phyloP scores from a whole-genome alignment of 30 jellyfish, hydroid and myxozoan species.

The Aurelia coerulea region DNA sequence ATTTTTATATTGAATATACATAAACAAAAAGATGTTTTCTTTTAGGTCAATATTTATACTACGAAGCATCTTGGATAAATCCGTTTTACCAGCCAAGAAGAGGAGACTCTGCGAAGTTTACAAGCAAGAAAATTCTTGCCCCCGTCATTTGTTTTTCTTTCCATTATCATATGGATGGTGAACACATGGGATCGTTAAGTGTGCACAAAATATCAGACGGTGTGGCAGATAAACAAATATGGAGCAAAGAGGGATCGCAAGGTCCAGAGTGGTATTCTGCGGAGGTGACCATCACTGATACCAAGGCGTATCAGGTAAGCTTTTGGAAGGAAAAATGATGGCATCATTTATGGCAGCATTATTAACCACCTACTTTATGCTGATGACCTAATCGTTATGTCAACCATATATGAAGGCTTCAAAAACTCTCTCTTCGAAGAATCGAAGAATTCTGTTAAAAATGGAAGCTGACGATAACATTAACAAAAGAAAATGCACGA shows the following conservation, averaged over 20 bases:
- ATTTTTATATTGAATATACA: too few relatives aligned
- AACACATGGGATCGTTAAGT: conserved; percentile 28
- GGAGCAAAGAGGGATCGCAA: conserved; percentile 84
- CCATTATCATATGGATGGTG: conserved; percentile 89
- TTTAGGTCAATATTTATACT: conserved; percentile 73
- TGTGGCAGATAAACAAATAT: conserved; percentile 17
- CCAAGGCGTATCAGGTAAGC: conserved; percentile 56
- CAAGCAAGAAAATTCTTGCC: conserved; percentile 60
- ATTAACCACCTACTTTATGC: too few relatives aligned
- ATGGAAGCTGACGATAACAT: not conserved
- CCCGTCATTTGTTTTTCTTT: conserved; percentile 66
- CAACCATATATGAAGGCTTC: too few relatives aligned
- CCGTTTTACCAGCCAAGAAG: conserved; percentile 3
- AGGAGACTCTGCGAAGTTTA: conserved; percentile 59
- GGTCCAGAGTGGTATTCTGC: conserved; percentile 79
- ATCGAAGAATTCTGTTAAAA: not conserved
- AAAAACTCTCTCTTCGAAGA: too few relatives aligned
- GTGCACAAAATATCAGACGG: conserved; percentile 7
- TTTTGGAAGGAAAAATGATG: too few relatives aligned
- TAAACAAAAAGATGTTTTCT: not conserved
- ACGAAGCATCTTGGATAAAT: conserved; percentile 86
- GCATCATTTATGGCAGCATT: too few relatives aligned
- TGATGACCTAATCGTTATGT: too few relatives aligned
- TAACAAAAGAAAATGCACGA: not conserved
- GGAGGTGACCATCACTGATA: conserved; percentile 47